Conservation (phyloP, 2,888 invertebrate genomes). For the Digitonthophagus gazella region DNA sequence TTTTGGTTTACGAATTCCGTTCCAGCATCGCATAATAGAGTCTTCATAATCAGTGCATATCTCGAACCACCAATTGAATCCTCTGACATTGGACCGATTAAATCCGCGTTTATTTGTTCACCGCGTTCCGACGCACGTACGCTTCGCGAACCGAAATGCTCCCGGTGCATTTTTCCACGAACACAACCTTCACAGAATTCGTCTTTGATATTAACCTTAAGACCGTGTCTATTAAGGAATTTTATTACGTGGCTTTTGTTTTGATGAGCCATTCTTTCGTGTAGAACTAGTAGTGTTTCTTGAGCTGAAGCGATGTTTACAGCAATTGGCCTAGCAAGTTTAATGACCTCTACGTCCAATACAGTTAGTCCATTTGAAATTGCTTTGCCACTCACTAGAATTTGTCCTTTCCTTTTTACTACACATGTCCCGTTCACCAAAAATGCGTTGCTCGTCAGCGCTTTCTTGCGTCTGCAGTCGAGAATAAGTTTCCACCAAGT, state of each 20-base stretch:
- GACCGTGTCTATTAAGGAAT: not conserved
- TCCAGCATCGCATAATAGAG: constrained; percentile 39
- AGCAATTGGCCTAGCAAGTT: not conserved
- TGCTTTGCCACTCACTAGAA: not conserved
- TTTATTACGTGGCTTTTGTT: not conserved
- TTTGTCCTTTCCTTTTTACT: not conserved
- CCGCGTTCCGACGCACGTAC: not conserved
- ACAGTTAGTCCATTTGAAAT: not conserved
- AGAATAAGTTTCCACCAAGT: not conserved
- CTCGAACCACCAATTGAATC: constrained; percentile 5
- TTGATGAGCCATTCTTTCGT: constrained; percentile 5
- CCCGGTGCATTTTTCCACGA: constrained; percentile 2
- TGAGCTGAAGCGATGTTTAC: not conserved
- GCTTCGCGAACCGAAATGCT: constrained; percentile 5
- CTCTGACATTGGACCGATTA: not conserved
- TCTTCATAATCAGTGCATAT: constrained; percentile 25
- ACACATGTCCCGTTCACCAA: not conserved
- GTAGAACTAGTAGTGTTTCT: not conserved
- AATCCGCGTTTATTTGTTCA: constrained; percentile 8
- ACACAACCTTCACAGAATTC: not conserved
- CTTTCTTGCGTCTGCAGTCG: not conserved
- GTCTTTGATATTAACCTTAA: not conserved
- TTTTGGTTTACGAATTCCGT: constrained; percentile 37
- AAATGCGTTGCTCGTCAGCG: not conserved
- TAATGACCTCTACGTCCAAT: not conserved